Percentiles rank a stretch among this genome's conserved stretches.
phyloP scores from a whole-genome alignment of 2,888 invertebrate genomes.

The Sinhomidia bicolor region DNA sequence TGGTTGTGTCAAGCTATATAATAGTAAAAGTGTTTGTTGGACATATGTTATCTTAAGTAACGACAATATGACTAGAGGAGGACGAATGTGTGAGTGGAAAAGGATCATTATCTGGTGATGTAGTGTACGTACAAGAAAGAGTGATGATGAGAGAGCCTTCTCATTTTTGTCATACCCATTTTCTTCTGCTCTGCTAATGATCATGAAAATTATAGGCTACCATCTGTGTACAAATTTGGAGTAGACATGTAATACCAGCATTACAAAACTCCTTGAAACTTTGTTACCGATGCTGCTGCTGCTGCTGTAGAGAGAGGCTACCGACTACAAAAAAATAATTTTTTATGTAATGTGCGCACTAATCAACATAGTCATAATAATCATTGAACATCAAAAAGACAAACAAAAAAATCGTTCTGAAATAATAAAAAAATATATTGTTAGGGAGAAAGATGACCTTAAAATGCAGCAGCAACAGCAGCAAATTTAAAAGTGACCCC shows the following conservation, averaged over 20 bases:
- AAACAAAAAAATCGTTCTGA: neutral
- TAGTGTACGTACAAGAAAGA: neutral
- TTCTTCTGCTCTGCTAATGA: conserved; percentile 61
- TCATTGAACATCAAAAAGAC: neutral
- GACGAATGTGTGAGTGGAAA: conserved; percentile 41
- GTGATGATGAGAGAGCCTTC: conserved; percentile 62
- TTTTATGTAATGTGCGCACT: neutral
- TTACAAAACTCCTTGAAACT: conserved; percentile 18
- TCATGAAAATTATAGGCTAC: conserved; percentile 68
- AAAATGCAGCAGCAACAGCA: neutral
- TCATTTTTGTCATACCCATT: conserved; percentile 48
- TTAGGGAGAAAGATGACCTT: conserved; percentile 38
- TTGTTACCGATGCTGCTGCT: too few species aligned
- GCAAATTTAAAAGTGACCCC: neutral
- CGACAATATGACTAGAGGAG: conserved; percentile 35
- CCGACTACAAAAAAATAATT: conserved; percentile 31
- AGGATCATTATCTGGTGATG: conserved; percentile 49
- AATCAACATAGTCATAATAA: neutral
- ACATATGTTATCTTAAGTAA: conserved; percentile 68
- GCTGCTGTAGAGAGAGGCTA: too few species aligned
- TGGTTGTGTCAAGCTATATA: conserved; percentile 50
- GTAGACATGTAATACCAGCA: conserved; percentile 58
- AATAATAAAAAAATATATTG: too few species aligned
- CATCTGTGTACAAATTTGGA: conserved; percentile 69
- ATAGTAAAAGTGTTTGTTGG: conserved; percentile 27